These are phyloP conservation scores for Hydropsyche betteni DNA, from an alignment of 2,888 invertebrate species.

Conservation along the genomic window DNA sequence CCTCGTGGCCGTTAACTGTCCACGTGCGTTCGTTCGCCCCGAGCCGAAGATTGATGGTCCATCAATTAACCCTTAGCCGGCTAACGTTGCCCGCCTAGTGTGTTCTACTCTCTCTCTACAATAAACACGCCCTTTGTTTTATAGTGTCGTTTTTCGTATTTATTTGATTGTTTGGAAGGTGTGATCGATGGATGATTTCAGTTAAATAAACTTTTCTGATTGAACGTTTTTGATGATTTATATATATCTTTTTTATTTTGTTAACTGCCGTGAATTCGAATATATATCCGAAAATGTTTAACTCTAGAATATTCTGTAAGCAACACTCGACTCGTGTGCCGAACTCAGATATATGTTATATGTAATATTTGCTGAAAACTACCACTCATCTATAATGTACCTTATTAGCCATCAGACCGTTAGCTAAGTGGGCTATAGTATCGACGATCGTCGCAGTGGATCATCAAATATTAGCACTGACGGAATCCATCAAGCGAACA, in stretches of 20 bases:
- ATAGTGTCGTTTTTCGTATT: too few species aligned
- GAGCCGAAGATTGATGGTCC: constrained; percentile 47
- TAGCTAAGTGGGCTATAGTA: not conserved
- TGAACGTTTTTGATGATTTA: too few species aligned
- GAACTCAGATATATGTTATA: too few species aligned
- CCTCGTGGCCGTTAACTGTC: constrained; percentile 36
- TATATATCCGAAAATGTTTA: too few species aligned
- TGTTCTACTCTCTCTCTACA: constrained; percentile 18
- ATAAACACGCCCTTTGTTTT: constrained; percentile 35
- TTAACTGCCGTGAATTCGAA: too few species aligned
- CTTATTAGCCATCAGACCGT: constrained; percentile 10
- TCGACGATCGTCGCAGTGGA: constrained; percentile 6
- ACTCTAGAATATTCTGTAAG: too few species aligned
- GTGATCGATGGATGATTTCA: too few species aligned
- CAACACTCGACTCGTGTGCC: too few species aligned
- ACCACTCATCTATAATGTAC: not conserved
- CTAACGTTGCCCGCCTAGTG: constrained; percentile 8
- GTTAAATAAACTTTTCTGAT: too few species aligned
- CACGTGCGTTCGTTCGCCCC: constrained; percentile 22
- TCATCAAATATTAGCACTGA: constrained; percentile 32
- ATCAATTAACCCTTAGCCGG: constrained; percentile 48
- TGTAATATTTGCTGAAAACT: too few species aligned
- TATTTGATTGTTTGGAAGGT: too few species aligned
- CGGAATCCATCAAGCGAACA: constrained; percentile 23
- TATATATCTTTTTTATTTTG: too few species aligned